Base-by-base conservation (phyloP, 2,888 invertebrate genomes). In the Phasia obesa region DNA sequence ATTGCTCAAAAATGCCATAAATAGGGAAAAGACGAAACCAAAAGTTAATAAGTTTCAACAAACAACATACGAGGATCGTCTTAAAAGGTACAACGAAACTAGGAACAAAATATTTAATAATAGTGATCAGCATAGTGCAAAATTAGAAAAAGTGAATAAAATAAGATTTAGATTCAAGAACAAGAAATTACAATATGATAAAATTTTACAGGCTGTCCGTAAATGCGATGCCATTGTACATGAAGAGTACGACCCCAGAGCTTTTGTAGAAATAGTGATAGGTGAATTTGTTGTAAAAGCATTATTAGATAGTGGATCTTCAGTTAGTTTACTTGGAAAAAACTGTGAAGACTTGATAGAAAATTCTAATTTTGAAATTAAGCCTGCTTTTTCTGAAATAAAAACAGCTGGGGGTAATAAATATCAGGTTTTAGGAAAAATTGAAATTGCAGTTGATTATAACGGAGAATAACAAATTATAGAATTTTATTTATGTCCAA, bases 31-130 rank as follows among this genome's bases (percentile, higher is more conserved):
- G n/a, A 15, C 23, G n/a, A 60, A 42, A 17, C n/a, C 9, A 17
- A 5, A 31, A 17, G 31, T 17, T 9, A 31, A 17, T 17, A 31
- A 31, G 51, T 21, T 31, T 31, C 31, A 31, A 23, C 17, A 51
- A 23, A 51, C n/a, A 13, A 23, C 21, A 2, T 23, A 23, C 17
- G 15, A 23, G 51, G 15, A 51, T 6, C 9, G 19, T 17, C 11
- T 23, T 5, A 17, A 53, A 17, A 35, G 47, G 3, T 57, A 27
- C 11, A 35, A 21, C 25, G 17, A 13, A 35, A 25, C 27, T n/a
- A 53, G 62, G 5, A 27, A 25, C 49, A 57, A 15, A 25, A 67
- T 53, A 38, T 51, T 35, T 38, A 67, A 53, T 13, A 9, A 11
- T 11, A 38, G 11, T 21, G 7, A 65, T 4, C 13, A 21, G 19